phyloP scores from a whole-genome alignment of 2,113 vertebrate species.

The Hippocampus mohnikei region DNA sequence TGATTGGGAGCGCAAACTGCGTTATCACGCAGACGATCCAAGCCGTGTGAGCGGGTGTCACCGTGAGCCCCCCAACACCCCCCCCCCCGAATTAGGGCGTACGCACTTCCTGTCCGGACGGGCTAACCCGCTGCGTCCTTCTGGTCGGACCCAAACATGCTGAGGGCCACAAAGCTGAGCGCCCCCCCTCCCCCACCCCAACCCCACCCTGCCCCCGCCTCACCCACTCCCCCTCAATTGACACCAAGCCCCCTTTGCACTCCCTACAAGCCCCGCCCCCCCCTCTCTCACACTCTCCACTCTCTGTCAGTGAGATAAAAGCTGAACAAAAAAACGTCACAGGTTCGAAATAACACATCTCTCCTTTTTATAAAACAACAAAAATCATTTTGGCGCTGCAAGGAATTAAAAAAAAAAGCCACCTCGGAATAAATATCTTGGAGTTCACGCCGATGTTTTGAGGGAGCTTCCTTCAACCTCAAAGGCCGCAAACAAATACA shows the following conservation, averaged over 20 bases:
- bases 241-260: too few species aligned
- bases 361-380: too few species aligned
- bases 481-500: too few species aligned
- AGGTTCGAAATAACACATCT: background rate
- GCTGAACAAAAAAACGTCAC: background rate
- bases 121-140: conserved; percentile 49
- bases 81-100: too few species aligned
- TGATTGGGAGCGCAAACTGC: background rate
- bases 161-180: conserved; percentile 49
- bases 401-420: too few species aligned
- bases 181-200: background rate
- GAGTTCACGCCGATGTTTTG: too few species aligned
- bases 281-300: background rate
- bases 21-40: background rate
- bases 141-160: conserved; percentile 61
- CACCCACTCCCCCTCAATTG: too few species aligned
- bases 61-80: background rate
- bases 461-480: too few species aligned
- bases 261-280: too few species aligned
- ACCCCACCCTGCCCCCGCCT: background rate
- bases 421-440: too few species aligned
- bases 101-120: conserved; percentile 46
- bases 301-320: conserved; percentile 2
- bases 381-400: too few species aligned
- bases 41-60: background rate